phyloP scores from a whole-genome alignment of 2,113 vertebrate species.

The Chionis minor region DNA sequence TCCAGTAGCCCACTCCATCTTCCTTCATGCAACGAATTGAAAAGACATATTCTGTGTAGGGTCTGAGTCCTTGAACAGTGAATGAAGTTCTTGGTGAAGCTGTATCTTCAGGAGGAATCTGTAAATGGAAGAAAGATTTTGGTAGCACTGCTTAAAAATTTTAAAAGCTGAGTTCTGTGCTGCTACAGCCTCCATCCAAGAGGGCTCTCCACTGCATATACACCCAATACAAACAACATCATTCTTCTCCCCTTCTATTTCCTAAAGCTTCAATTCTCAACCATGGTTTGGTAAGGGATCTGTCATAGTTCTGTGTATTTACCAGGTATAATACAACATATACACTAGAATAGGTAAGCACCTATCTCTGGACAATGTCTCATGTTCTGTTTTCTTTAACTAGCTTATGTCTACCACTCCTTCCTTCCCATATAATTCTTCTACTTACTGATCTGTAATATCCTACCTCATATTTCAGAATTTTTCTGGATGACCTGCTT shows the following conservation, averaged over 20 bases:
- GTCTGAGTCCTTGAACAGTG: conserved; percentile 82
- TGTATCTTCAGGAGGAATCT: conserved; percentile 81
- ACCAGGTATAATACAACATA: neutral
- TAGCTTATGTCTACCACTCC: neutral
- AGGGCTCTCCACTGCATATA: neutral
- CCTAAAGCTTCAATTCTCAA: neutral
- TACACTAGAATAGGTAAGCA: neutral
- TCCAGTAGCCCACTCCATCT: conserved; percentile 80
- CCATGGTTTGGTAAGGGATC: neutral
- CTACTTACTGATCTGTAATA: neutral
- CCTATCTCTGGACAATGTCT: neutral
- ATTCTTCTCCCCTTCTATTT: neutral
- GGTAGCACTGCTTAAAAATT: neutral
- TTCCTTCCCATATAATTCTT: neutral
- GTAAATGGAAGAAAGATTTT: neutral
- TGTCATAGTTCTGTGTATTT: neutral
- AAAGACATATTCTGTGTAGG: conserved; percentile 80
- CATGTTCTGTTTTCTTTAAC: neutral
- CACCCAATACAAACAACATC: neutral
- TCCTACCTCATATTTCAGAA: neutral
- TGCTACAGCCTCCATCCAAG: neutral
- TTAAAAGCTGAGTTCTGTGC: neutral
- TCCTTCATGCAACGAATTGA: conserved; percentile 80
- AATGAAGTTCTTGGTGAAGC: conserved; percentile 74
- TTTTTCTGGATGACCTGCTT: neutral